Evolutionary conservation across 1,140 invertebrate genomes (phyloP).

Genomic region (Hirudo medicinalis): DNA sequence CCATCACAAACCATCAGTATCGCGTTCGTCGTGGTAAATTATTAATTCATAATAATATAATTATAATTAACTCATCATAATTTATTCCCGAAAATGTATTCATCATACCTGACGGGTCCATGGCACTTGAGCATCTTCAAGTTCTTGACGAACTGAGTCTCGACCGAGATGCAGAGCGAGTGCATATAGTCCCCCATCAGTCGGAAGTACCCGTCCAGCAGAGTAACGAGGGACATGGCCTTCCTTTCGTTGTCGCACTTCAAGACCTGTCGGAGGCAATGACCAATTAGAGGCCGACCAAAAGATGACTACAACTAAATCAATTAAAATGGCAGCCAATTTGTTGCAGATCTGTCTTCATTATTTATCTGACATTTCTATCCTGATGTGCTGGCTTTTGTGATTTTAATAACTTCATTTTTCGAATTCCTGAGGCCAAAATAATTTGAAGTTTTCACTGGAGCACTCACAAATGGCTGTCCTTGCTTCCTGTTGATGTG

Average conservation of each 20-base stretch:
- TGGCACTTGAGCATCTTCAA: conserved; percentile 14
- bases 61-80: neutral
- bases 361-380: too few relatives aligned
- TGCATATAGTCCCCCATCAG: conserved; percentile 14
- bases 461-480: neutral
- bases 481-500: conserved; percentile 10
- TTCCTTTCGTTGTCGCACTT: neutral
- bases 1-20: too few relatives aligned
- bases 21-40: neutral
- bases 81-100: neutral
- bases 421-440: too few relatives aligned
- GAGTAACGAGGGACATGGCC: conserved; percentile 13
- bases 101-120: conserved; percentile 14
- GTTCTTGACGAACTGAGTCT: conserved; percentile 11
- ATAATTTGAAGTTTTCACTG: too few relatives aligned
- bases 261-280: too few relatives aligned
- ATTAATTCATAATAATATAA: neutral
- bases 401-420: too few relatives aligned
- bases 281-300: too few relatives aligned
- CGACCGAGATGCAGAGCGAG: conserved; percentile 9
- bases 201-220: conserved; percentile 14
- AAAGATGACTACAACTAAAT: too few relatives aligned
- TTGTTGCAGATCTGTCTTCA: too few relatives aligned
- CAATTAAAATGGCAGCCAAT: too few relatives aligned
- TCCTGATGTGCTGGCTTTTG: too few relatives aligned